Conservation (phyloP, 2,888 invertebrate species). For the Apamea sordens region DNA sequence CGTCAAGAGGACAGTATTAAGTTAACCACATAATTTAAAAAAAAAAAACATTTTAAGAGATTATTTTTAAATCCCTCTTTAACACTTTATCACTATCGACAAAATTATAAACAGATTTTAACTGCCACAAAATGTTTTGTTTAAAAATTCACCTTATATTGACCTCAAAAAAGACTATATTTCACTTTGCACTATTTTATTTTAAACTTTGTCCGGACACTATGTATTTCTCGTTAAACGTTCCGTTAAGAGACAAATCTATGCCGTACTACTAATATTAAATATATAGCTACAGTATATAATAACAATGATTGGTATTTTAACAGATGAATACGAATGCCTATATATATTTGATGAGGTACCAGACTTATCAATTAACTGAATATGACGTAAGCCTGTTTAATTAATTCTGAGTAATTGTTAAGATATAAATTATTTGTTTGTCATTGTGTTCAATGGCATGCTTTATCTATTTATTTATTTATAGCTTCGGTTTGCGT, state of each 20-base stretch:
- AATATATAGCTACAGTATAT: neutral
- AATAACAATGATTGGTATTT: conserved; percentile 12
- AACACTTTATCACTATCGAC: too few relatives aligned
- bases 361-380: neutral
- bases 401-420: conserved; percentile 42
- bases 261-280: neutral
- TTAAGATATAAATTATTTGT: conserved; percentile 22
- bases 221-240: fast-evolving
- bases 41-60: neutral
- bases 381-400: neutral
- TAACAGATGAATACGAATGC: neutral
- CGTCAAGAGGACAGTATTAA: neutral
- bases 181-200: neutral
- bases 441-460: conserved; percentile 12
- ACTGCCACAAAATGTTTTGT: neutral
- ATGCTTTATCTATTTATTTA: neutral
- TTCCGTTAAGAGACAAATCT: neutral
- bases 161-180: neutral
- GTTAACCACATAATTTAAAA: too few relatives aligned
- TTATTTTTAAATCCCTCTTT: neutral
- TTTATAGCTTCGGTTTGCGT: neutral
- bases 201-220: neutral
- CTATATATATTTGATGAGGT: conserved; percentile 3
- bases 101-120: neutral
- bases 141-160: neutral